Evolutionary conservation across 2,113 vertebrate genomes (phyloP).

Genomic region (Dipodomys merriami): DNA sequence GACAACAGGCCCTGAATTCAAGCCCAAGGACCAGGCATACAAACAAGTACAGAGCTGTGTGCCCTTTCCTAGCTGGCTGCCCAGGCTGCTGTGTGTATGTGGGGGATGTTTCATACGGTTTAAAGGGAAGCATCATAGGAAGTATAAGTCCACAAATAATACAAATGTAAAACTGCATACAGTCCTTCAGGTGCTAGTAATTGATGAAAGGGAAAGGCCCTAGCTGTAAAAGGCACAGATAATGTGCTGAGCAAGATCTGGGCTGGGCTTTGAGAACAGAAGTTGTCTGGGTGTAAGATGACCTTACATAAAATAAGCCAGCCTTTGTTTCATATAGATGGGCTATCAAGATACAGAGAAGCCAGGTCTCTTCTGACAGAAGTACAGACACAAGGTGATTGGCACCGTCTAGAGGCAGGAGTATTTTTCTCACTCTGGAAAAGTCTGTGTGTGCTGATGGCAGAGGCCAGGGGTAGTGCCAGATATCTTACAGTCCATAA

Average conservation of each 20-base stretch:
- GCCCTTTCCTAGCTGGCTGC: too few relatives aligned
- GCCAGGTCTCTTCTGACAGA: not conserved
- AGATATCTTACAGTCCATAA: not conserved
- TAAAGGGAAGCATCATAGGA: too few relatives aligned
- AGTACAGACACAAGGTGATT: too few relatives aligned
- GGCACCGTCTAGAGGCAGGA: not conserved
- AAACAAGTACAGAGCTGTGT: too few relatives aligned
- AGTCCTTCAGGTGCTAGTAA: too few relatives aligned
- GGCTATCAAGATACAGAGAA: not conserved
- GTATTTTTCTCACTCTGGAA: not conserved
- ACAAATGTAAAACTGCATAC: too few relatives aligned
- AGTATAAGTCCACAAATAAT: too few relatives aligned
- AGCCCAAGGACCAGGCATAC: too few relatives aligned
- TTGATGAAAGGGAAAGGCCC: not conserved
- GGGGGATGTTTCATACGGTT: too few relatives aligned
- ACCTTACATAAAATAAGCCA: not conserved
- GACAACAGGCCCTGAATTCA: too few relatives aligned
- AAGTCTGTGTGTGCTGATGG: not conserved
- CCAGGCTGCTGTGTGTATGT: too few relatives aligned
- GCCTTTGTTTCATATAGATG: not conserved
- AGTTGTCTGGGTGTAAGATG: not conserved
- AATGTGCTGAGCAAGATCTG: not conserved
- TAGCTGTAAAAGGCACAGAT: not conserved
- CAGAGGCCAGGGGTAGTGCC: not conserved
- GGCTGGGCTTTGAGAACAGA: not conserved